These are phyloP conservation scores for Agrochola lychnidis DNA, from an alignment of 2,888 invertebrate genomes.

Conservation along the genomic window DNA sequence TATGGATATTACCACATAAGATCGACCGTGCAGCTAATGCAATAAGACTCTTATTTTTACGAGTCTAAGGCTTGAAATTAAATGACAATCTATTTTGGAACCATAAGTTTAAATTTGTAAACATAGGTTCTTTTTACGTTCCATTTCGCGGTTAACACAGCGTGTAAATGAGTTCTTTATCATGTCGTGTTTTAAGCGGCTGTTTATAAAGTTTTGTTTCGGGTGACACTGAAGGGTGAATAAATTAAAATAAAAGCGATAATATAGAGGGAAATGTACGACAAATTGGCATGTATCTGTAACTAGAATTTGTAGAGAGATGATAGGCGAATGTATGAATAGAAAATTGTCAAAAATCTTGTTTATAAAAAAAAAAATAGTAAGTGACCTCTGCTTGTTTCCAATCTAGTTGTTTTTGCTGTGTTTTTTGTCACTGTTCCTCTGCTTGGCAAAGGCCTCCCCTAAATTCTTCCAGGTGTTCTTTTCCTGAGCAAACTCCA, in stretches of 20 bases:
- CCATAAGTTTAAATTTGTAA: slow-evolving; percentile 65
- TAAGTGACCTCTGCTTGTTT: no score
- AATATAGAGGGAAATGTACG: slow-evolving; percentile 53
- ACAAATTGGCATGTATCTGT: slow-evolving; percentile 56
- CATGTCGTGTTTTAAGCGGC: slow-evolving; percentile 83
- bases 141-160: slow-evolving; percentile 87
- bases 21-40: slow-evolving; percentile 22
- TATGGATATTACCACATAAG: slow-evolving; percentile 67
- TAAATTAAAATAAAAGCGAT: slow-evolving; percentile 79
- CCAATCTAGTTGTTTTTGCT: no score
- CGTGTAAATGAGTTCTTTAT: slow-evolving; percentile 90
- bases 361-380: no score
- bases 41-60: slow-evolving; percentile 23
- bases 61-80: slow-evolving; percentile 64
- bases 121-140: slow-evolving; percentile 82
- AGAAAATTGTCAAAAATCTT: not conserved
- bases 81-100: slow-evolving; percentile 28
- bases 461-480: no score
- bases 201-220: slow-evolving; percentile 83
- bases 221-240: slow-evolving; percentile 82
- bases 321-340: slow-evolving; percentile 10
- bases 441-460: no score
- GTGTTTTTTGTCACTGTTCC: no score
- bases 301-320: slow-evolving; percentile 31
- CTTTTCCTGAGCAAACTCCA: no score